Conservation (phyloP, 2,113 vertebrate genomes). For the Otis tarda region DNA sequence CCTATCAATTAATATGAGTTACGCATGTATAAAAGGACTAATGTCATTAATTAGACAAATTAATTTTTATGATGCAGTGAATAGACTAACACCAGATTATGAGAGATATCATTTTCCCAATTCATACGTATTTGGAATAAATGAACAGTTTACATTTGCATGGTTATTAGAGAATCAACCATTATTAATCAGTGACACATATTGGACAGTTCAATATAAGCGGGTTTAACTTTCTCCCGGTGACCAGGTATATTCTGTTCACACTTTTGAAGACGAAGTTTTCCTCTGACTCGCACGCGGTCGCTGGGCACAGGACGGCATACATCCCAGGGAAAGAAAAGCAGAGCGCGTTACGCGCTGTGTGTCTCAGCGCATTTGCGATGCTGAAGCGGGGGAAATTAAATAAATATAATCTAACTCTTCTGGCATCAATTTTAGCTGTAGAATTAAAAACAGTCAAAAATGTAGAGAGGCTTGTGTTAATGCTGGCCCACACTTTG, state of each 20-base stretch:
- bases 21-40: slow-evolving; percentile 94
- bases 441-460: slow-evolving; percentile 58
- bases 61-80: slow-evolving; percentile 90
- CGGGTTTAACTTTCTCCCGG: not conserved
- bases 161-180: slow-evolving; percentile 67
- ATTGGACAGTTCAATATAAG: slow-evolving; percentile 30
- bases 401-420: slow-evolving; percentile 58
- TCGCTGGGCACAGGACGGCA: not conserved
- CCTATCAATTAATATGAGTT: slow-evolving; percentile 99
- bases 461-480: slow-evolving; percentile 50
- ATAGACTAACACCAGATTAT: slow-evolving; percentile 84
- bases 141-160: slow-evolving; percentile 80
- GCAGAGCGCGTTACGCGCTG: not conserved
- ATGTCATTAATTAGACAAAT: slow-evolving; percentile 99
- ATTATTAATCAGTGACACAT: slow-evolving; percentile 67
- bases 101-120: slow-evolving; percentile 71
- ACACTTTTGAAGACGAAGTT: slow-evolving; percentile 3
- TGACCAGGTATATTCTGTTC: slow-evolving; percentile 31
- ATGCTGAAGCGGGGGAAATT: slow-evolving; percentile 50
- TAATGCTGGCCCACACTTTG: slow-evolving; percentile 55
- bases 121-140: slow-evolving; percentile 69
- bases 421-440: slow-evolving; percentile 64
- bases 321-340: not conserved
- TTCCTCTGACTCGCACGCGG: not conserved
- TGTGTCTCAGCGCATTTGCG: not conserved